Conservation (phyloP, 2,797 vertebrate species). For the Sebastolobus altivelis region DNA sequence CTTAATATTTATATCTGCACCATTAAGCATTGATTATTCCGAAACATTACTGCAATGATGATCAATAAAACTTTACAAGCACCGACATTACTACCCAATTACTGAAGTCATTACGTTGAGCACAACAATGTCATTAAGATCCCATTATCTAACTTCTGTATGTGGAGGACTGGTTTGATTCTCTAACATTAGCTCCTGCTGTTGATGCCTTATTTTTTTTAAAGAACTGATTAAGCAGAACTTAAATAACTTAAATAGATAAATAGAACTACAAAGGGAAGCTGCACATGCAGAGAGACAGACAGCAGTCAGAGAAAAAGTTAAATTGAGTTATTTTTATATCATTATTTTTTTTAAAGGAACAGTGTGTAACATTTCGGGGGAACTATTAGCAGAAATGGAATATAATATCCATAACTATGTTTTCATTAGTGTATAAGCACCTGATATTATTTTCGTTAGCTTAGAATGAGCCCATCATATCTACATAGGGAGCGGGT, state of each 20-base stretch:
- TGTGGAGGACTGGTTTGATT: not conserved
- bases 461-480: too few relatives aligned
- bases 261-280: not conserved
- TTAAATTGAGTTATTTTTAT: not conserved
- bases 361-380: too few relatives aligned
- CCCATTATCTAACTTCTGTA: constrained; percentile 46
- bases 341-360: not conserved
- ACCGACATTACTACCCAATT: constrained; percentile 45
- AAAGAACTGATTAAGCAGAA: not conserved
- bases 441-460: too few relatives aligned
- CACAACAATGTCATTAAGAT: constrained; percentile 53
- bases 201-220: not conserved
- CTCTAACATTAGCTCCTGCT: not conserved
- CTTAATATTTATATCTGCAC: constrained; percentile 18
- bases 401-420: too few relatives aligned
- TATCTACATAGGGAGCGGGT: too few relatives aligned
- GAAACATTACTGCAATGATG: constrained; percentile 28
- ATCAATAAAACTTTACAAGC: constrained; percentile 49
- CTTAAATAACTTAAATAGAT: not conserved
- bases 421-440: too few relatives aligned
- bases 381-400: too few relatives aligned
- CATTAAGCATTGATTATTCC: constrained; percentile 53
- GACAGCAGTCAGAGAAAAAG: not conserved
- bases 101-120: constrained; percentile 41
- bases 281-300: not conserved